Percentiles rank a stretch among this genome's conserved stretches.
phyloP scores from a whole-genome alignment of 2,888 invertebrate genomes.

The Blomia tropicalis region DNA sequence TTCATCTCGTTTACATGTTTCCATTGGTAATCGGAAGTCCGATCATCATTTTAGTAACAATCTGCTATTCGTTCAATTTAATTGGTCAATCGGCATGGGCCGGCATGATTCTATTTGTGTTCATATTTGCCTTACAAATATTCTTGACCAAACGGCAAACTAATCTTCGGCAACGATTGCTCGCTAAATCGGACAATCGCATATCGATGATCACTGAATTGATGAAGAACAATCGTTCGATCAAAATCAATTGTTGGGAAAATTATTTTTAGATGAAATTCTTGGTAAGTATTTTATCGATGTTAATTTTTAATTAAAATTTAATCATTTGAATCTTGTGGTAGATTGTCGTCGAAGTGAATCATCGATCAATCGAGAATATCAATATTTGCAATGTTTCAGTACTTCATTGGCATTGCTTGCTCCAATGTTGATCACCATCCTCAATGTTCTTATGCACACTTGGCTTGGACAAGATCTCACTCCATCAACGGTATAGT shows the following conservation, averaged over 20 bases:
- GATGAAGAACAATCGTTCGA: slow-evolving; percentile 44
- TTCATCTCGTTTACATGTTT: slow-evolving; percentile 41
- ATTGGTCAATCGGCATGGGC: slow-evolving; percentile 41
- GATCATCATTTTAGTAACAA: slow-evolving; percentile 39
- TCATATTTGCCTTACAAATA: slow-evolving; percentile 42
- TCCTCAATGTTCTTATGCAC: slow-evolving; percentile 45
- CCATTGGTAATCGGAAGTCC: slow-evolving; percentile 44
- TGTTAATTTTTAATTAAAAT: not conserved
- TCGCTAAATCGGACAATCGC: slow-evolving; percentile 37
- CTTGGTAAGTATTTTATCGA: not conserved
- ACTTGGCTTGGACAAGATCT: slow-evolving; percentile 43
- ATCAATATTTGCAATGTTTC: slow-evolving; percentile 45
- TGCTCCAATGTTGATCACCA: slow-evolving; percentile 46
- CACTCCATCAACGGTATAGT: slow-evolving; percentile 45
- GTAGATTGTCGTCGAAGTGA: slow-evolving; percentile 43
- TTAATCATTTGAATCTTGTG: not conserved
- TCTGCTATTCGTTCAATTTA: slow-evolving; percentile 40
- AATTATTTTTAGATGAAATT: slow-evolving; percentile 42
- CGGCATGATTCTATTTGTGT: slow-evolving; percentile 40
- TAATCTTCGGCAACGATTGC: slow-evolving; percentile 34
- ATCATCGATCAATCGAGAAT: slow-evolving; percentile 41
- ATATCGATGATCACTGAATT: slow-evolving; percentile 45
- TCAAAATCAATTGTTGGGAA: slow-evolving; percentile 52
- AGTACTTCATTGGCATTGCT: slow-evolving; percentile 45
- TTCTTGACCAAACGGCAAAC: slow-evolving; percentile 37